Base-by-base conservation (phyloP, 2,113 vertebrate species). In the Agelaius phoeniceus region DNA sequence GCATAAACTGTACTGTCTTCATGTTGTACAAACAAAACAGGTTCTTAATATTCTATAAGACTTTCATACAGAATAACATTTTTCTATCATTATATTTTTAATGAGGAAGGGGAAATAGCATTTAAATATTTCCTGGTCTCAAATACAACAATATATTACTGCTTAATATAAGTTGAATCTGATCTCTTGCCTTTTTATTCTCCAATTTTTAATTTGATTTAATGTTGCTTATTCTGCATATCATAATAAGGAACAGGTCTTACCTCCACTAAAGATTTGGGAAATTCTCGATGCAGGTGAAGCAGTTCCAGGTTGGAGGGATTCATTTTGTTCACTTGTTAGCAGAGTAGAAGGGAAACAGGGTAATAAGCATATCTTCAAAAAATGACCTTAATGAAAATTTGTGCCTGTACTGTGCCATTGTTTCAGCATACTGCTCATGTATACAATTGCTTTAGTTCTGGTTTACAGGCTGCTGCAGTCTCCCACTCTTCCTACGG, bases 281-380 rank as follows among this genome's bases (percentile, higher is more conserved):
- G 94, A 94, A 94, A 97, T 98, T 98, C 98, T 97, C 79, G 94
- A 96, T 98, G 97, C 96, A 95, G 97, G 94, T 98, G 97, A 97
- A 98, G 96, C 97, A 67, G 97, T 97, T 98, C 97, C 97, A 97
- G 96, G 93, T 98, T 97, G 92, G 96, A 97, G 93, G 95, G 96
- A 97, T 97, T 98, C 98, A 98, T 98, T 97, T 96, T 98, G 95
- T 94, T 98, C 97, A 98, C 97, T 98, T 98, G 97, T 97, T 97
- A 96, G 98, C 96, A 97, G 97, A 98, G 96, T 95, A 97, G 89
- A 96, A 90, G 92, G 96, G 96, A 88, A 98, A 97, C 94, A 98
- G 97, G 90, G 92, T 98, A 95, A 97, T 96, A 96, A 98, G 95
- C 92, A 93, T 95, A 84, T 98, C 97, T 97, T 97, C 96, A 65